These are phyloP conservation scores for Carlito syrichta DNA, from an alignment of 2,113 vertebrate genomes.

Conservation along the genomic window DNA sequence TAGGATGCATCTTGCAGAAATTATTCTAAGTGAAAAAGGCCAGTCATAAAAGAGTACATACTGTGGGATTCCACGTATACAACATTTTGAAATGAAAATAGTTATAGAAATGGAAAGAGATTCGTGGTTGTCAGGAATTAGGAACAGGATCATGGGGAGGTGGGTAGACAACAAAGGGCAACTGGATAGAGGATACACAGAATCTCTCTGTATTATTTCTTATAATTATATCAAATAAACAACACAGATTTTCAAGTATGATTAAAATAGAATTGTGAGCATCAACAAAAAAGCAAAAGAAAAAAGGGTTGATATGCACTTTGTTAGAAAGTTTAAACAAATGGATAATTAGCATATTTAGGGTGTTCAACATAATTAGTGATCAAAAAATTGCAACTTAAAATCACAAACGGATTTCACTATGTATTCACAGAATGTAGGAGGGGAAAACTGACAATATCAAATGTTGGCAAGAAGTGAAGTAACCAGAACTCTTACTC, in stretches of 20 bases:
- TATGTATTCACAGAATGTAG: neutral
- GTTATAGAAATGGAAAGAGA: neutral
- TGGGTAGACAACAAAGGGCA: too few species aligned
- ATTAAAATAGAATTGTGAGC: neutral
- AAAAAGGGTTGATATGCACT: neutral
- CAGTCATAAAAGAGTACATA: neutral
- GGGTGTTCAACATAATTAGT: neutral
- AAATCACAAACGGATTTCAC: neutral
- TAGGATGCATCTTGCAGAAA: neutral
- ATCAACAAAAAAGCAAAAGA: neutral
- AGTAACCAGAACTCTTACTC: too few species aligned
- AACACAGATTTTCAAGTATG: neutral
- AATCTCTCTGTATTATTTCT: neutral
- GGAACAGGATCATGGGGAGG: too few species aligned
- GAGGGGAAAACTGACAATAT: fast-evolving
- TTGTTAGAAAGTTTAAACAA: neutral
- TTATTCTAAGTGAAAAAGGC: neutral
- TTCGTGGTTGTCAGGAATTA: neutral
- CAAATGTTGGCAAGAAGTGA: neutral
- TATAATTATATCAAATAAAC: neutral
- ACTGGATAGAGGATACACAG: neutral
- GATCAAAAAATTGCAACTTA: neutral
- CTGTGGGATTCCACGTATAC: neutral
- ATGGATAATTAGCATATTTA: neutral
- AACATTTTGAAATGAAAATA: neutral